Percentiles rank a stretch among this genome's conserved stretches.
These are phyloP conservation scores for Volucella bombylans DNA, from an alignment of 2,888 invertebrate species.

Conservation along the genomic window DNA sequence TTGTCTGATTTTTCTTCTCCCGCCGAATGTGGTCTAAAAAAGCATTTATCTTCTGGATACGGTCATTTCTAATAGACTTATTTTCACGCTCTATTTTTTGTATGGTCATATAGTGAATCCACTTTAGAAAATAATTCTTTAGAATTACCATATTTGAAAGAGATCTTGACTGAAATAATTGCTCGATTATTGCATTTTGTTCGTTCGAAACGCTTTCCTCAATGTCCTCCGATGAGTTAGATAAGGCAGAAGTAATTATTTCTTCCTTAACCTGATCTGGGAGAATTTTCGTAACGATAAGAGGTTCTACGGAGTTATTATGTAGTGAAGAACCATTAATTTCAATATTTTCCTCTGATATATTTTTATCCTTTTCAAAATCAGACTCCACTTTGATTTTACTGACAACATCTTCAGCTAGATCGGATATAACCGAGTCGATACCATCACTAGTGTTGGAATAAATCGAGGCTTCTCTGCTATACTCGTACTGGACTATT, in stretches of 20 bases:
- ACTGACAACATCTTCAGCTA: slow-evolving; percentile 79
- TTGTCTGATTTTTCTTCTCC: slow-evolving; percentile 76
- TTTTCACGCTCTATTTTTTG: slow-evolving; percentile 80
- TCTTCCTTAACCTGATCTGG: slow-evolving; percentile 30
- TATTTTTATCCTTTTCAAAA: not conserved
- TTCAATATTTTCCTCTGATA: slow-evolving; percentile 2
- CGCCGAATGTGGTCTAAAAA: slow-evolving; percentile 81
- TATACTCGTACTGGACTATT: slow-evolving; percentile 74
- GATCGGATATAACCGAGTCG: slow-evolving; percentile 80
- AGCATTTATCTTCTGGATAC: slow-evolving; percentile 80
- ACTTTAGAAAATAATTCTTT: slow-evolving; percentile 80
- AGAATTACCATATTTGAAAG: slow-evolving; percentile 74
- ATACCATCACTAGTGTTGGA: slow-evolving; percentile 81
- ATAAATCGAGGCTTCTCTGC: slow-evolving; percentile 77
- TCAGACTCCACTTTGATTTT: slow-evolving; percentile 79
- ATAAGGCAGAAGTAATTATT: not conserved
- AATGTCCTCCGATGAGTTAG: slow-evolving; percentile 66
- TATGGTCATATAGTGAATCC: slow-evolving; percentile 81
- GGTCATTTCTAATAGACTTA: slow-evolving; percentile 75
- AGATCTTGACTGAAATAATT: slow-evolving; percentile 77
- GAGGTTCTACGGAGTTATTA: not conserved
- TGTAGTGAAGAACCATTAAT: slow-evolving; percentile 34
- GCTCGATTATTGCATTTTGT: slow-evolving; percentile 79
- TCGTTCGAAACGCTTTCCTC: slow-evolving; percentile 75
- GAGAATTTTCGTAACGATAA: slow-evolving; percentile 49